Evolutionary conservation across 2,797 vertebrate species (phyloP).

Genomic region (Pristis pectinata): DNA sequence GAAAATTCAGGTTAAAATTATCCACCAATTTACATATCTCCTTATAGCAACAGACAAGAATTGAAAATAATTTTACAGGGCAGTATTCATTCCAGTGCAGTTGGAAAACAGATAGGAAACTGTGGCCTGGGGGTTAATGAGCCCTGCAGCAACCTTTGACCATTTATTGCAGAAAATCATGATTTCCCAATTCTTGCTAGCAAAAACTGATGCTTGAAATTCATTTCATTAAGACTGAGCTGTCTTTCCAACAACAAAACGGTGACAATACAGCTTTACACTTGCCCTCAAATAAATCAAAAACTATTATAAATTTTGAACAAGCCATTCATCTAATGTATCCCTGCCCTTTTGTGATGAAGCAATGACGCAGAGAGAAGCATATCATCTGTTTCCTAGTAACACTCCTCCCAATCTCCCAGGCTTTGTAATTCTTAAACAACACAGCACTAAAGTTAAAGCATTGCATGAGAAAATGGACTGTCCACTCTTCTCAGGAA

Average conservation of each 20-base stretch:
- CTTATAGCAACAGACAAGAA: not conserved
- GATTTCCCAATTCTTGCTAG: not conserved
- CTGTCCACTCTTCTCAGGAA: constrained; percentile 4
- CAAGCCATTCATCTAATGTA: not conserved
- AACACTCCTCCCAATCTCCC: constrained; percentile 12
- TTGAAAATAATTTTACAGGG: not conserved
- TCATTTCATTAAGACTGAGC: not conserved
- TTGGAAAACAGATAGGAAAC: not conserved
- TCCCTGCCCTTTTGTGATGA: not conserved
- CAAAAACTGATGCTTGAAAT: not conserved
- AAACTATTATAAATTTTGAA: not conserved
- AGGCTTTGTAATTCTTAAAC: not conserved
- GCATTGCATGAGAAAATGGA: constrained; percentile 7
- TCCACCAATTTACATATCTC: not conserved
- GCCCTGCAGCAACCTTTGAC: not conserved
- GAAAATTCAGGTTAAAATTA: not conserved
- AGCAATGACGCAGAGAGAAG: not conserved
- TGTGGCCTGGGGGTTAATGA: not conserved
- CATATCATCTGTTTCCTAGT: constrained; percentile 18
- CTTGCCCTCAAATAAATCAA: not conserved
- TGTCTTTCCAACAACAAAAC: not conserved
- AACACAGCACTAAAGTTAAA: not conserved
- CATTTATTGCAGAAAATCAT: not conserved
- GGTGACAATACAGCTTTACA: not conserved
- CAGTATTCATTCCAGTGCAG: not conserved